A percentile compares a stretch with the other conserved stretches of the same genome.
These are phyloP conservation scores for Malurus splendens DNA, from an alignment of 2,797 vertebrate species.

Conservation along the genomic window DNA sequence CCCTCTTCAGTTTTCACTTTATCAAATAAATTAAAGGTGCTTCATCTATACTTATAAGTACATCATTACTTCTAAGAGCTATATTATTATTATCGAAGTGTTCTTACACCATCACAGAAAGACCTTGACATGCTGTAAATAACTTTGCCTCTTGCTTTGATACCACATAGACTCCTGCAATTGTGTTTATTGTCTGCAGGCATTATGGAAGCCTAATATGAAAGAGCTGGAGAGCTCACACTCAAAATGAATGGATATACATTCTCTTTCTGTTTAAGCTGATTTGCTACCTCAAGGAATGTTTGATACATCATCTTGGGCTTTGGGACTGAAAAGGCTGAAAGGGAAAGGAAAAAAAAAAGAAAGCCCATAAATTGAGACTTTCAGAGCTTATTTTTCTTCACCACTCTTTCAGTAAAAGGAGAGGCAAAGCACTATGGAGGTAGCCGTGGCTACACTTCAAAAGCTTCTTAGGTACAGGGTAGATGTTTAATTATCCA, in stretches of 20 bases:
- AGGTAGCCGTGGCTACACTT: background rate
- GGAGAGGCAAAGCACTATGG: background rate
- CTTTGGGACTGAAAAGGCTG: conserved; percentile 44
- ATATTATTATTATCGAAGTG: conserved; percentile 61
- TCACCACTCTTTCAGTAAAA: conserved; percentile 9
- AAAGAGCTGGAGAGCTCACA: conserved; percentile 56
- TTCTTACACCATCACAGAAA: conserved; percentile 45
- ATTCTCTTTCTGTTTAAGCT: conserved; percentile 64
- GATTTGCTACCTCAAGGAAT: conserved; percentile 49
- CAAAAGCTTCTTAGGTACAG: background rate
- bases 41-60: conserved; percentile 53
- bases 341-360: conserved; percentile 10
- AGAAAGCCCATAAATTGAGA: background rate
- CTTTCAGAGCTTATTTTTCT: conserved; percentile 50
- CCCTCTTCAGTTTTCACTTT: conserved; percentile 73
- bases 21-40: conserved; percentile 64
- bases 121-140: conserved; percentile 69
- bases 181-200: conserved; percentile 57
- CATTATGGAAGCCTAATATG: conserved; percentile 48
- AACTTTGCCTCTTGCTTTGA: conserved; percentile 49
- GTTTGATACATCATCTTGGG: conserved; percentile 47
- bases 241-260: conserved; percentile 63
- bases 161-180: conserved; percentile 27
- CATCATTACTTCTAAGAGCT: conserved; percentile 60
- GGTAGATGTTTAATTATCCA: background rate